Percentiles rank a stretch among this genome's conserved stretches.
phyloP scores from a whole-genome alignment of 2,113 vertebrate genomes.

The Nesogale talazaci region DNA sequence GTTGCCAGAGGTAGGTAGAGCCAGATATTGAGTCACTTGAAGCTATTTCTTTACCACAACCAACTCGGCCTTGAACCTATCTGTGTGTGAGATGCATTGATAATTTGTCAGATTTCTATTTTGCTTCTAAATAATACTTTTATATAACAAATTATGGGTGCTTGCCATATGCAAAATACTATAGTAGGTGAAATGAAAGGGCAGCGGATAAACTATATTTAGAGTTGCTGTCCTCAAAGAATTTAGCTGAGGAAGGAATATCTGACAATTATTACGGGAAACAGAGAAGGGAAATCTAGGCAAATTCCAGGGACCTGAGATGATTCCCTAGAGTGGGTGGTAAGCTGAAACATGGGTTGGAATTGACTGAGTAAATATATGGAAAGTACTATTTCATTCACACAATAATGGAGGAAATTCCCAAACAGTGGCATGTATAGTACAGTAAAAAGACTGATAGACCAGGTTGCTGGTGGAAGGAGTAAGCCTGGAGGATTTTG shows the following conservation, averaged over 20 bases:
- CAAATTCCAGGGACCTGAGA: neutral
- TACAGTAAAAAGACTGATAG: neutral
- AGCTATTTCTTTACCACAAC: neutral
- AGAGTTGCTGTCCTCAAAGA: neutral
- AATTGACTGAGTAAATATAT: neutral
- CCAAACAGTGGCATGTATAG: neutral
- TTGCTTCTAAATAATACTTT: neutral
- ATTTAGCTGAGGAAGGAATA: neutral
- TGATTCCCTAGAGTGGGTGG: neutral
- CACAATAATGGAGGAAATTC: neutral
- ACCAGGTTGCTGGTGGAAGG: neutral
- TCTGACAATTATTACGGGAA: constrained; percentile 4
- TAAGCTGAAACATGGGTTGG: neutral
- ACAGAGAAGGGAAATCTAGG: neutral
- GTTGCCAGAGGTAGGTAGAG: neutral
- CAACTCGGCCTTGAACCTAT: neutral
- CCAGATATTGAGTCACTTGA: neutral
- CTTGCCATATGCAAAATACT: neutral
- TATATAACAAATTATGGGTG: neutral
- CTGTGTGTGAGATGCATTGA: neutral
- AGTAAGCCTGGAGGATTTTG: neutral
- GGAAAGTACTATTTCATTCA: neutral
- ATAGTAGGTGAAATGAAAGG: neutral
- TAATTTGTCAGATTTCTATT: neutral
- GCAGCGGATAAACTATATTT: neutral